Base-by-base conservation (phyloP, 2,113 vertebrate genomes). In the Grantiella picta region DNA sequence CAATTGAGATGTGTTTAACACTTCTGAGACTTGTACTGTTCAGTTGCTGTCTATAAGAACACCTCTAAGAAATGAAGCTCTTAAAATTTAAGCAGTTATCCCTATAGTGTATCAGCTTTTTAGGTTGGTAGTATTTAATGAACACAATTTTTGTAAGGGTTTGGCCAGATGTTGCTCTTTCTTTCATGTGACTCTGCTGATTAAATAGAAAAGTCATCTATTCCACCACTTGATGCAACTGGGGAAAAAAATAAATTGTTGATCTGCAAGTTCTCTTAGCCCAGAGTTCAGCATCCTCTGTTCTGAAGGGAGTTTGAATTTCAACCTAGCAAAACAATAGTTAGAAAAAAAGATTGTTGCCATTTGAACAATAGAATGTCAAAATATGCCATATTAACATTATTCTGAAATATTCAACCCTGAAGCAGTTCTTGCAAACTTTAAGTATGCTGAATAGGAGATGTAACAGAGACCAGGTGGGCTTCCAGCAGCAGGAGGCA, bases 311-410 rank as follows among this genome's bases (percentile, higher is more conserved):
- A 93, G 31, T 83, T 50, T 66, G 24, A 80, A 77, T 90, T 92
- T 84, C 70, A 91, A 82, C 15, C 5, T 63, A 79, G 24, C 1
- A 80, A 89, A 90, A 86, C 71, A 29, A 53, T 12, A 44, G 20
- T 42, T 54, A 49, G 19, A 22, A 68, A 63, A 53, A 64, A 47
- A 25, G 1, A 28, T 11, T 35, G 6, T 45, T 91, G 45, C 65
- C 71, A 92, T 88, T 94, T 95, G 40, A 95, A 92, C 38, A 90
- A 80, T 22, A 73, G 52, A 96, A 94, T 90, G 85, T 92, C 79
- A 95, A 91, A 95, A 70, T 82, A 54, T 86, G 76, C 85, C 12
- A 0, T 92, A 90, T 59, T 92, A 93, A 92, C 75, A 90, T 64
- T 82, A 85, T 95, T 77, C 24, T 69, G 90, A 95, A 89, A 89